Conservation (phyloP, 2,888 invertebrate species). For the Heteropelma amictum region DNA sequence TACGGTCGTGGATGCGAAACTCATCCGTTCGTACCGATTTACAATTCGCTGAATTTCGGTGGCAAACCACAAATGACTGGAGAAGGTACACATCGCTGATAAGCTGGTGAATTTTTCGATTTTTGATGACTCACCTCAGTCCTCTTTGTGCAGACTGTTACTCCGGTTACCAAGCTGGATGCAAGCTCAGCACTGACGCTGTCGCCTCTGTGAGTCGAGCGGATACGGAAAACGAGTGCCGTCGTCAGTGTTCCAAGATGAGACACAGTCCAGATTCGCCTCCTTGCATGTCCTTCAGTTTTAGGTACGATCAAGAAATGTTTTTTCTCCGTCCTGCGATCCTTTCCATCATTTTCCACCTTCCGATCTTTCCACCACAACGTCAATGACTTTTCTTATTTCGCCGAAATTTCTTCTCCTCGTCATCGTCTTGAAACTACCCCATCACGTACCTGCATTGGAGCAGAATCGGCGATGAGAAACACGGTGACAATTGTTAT, state of each 20-base stretch:
- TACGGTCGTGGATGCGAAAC: constrained; percentile 91
- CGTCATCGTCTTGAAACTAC: too few relatives aligned
- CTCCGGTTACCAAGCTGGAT: constrained; percentile 87
- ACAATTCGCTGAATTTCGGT: constrained; percentile 19
- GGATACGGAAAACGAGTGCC: constrained; percentile 84
- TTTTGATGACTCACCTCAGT: not conserved
- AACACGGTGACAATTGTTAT: constrained; percentile 83
- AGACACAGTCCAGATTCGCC: constrained; percentile 80
- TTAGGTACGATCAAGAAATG: constrained; percentile 78
- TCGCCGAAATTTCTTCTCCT: too few relatives aligned
- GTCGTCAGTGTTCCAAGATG: constrained; percentile 78
- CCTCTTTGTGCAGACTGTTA: constrained; percentile 83
- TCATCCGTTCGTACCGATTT: constrained; percentile 78
- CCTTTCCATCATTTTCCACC: not conserved
- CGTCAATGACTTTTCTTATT: too few relatives aligned
- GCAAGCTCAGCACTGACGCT: constrained; percentile 83
- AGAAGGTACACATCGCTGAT: constrained; percentile 53
- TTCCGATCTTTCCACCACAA: too few relatives aligned
- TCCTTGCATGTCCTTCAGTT: constrained; percentile 89
- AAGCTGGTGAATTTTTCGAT: not conserved
- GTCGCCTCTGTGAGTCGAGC: constrained; percentile 83
- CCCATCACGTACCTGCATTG: too few relatives aligned
- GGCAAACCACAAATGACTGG: constrained; percentile 23
- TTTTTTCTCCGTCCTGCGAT: not conserved
- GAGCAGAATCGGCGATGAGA: constrained; percentile 54